Evolutionary conservation across 2,888 invertebrate genomes (phyloP).

Genomic region (Heteromurus nitidus): DNA sequence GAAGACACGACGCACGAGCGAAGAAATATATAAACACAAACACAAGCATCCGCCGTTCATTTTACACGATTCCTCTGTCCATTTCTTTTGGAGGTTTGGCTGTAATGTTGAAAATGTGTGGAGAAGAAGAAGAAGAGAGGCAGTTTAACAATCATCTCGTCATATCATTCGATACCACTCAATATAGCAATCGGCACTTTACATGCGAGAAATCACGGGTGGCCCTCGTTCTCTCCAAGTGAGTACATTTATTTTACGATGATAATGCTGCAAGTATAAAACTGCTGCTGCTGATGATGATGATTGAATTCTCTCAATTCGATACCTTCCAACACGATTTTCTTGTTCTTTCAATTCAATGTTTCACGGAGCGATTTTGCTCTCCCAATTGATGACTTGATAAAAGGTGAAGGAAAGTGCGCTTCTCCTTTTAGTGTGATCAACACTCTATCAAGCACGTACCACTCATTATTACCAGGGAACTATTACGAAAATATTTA

Average conservation of each 20-base stretch:
- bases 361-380: slow-evolving; percentile 19
- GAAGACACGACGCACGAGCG: too few relatives aligned
- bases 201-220: slow-evolving; percentile 56
- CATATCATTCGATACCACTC: slow-evolving; percentile 37
- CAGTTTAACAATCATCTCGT: neutral
- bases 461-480: slow-evolving; percentile 42
- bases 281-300: neutral
- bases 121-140: too few relatives aligned
- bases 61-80: slow-evolving; percentile 1
- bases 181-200: slow-evolving; percentile 52
- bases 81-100: too few relatives aligned
- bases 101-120: too few relatives aligned
- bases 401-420: neutral
- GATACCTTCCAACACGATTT: slow-evolving; percentile 58
- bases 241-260: too few relatives aligned
- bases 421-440: slow-evolving; percentile 16
- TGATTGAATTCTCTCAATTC: slow-evolving; percentile 60
- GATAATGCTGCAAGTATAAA: neutral
- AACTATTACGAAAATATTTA: slow-evolving; percentile 24
- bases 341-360: slow-evolving; percentile 23
- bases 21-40: too few relatives aligned
- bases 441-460: slow-evolving; percentile 53
- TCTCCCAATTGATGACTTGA: slow-evolving; percentile 39
- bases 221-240: slow-evolving; percentile 51
- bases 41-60: slow-evolving; percentile 1